phyloP scores from a whole-genome alignment of 2,888 invertebrate genomes.

The Parnassius smintheus region DNA sequence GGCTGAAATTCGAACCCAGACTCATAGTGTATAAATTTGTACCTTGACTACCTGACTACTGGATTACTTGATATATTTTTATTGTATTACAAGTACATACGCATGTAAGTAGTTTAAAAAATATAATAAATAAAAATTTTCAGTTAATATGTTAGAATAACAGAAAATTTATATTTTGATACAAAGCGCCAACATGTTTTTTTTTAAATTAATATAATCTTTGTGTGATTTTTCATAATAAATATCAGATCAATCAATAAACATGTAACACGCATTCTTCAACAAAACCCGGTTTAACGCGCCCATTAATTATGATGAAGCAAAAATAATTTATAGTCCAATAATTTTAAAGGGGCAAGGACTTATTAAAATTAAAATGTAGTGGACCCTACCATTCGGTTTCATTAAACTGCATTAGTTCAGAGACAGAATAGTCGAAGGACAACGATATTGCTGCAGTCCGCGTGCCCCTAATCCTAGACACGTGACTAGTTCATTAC shows the following conservation, averaged over 20 bases:
- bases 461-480: slow-evolving; percentile 59
- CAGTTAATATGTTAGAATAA: no score
- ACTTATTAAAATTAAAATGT: slow-evolving; percentile 60
- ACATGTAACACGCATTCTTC: slow-evolving; percentile 40
- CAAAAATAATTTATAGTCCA: slow-evolving; percentile 63
- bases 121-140: no score
- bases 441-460: slow-evolving; percentile 48
- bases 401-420: slow-evolving; percentile 16
- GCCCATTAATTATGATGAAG: slow-evolving; percentile 54
- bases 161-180: no score
- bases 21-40: no score
- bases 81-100: no score
- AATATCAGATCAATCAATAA: slow-evolving; percentile 15
- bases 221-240: slow-evolving; percentile 19
- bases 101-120: no score
- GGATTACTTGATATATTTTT: no score
- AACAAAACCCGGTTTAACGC: slow-evolving; percentile 46
- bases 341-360: slow-evolving; percentile 57
- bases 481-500: slow-evolving; percentile 75
- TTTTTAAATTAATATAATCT: background rate
- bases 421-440: slow-evolving; percentile 21
- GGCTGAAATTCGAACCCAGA: no score
- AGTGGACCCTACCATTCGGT: slow-evolving; percentile 33
- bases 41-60: no score
- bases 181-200: no score